Evolutionary conservation across 2,888 invertebrate genomes (phyloP), one percentile per base, ranked within the genome.

Genomic region (Campoplex nolae): DNA sequence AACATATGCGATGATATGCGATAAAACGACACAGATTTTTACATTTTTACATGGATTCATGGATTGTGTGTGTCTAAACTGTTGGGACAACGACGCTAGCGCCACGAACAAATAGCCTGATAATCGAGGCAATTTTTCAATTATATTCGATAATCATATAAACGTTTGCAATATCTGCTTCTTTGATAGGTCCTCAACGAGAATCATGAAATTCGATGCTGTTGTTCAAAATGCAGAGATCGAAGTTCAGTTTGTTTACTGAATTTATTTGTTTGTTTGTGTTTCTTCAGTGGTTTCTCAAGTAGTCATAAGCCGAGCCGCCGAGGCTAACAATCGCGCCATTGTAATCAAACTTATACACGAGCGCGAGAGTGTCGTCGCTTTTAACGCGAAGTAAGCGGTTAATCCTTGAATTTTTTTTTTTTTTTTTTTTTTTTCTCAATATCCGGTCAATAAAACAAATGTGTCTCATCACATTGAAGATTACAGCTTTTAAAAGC

Each of bases 1-100:
- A 38, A 4, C 6, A 38, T n/a, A 1, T 68, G 23, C 28, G 23
- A 28, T 70, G 48, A 28, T 70, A 38, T 18, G 28, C 32, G 38
- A 35, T 7, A 54, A 73, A 73, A 35, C 13, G 23, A 16, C 0
- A 28, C 7, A 13, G 2, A 11, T 13, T 13, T 42, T 42, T 4
- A 6, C 2, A 45, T 9, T 18, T 28, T 16, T 8, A 42, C 16
- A 13, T 18, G 4, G 23, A 42, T 42, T 28, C 16, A 13, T 18
- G 4, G 23, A 42, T 42, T 28, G 11, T 9, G 62, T n/a, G 48
- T 77, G 23, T 67, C 51, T 18, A 8, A 67, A 77, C 51, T n/a
- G 73, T 35, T 38, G 32, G 4, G 18, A 68, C 35, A 32, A 32
- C 38, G 38, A 62, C 48, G 7, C 48, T 77, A 51, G 76, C 76